Conservation (phyloP, 2,888 invertebrate genomes). For the Diarsia brunnea region DNA sequence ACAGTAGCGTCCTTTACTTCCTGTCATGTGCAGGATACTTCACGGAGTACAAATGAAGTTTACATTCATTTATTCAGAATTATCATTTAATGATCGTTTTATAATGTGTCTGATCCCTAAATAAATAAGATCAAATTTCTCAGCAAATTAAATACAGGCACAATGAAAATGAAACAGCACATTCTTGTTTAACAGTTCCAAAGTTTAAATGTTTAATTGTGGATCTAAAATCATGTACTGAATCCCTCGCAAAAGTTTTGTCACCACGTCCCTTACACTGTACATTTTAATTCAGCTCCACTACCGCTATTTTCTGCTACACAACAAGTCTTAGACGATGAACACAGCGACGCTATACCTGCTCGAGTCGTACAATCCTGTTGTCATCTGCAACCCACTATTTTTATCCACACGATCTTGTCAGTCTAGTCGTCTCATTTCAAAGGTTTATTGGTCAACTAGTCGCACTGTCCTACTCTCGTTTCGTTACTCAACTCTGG, state of each 20-base stretch:
- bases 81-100: not conserved
- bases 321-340: slow-evolving; percentile 38
- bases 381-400: slow-evolving; percentile 59
- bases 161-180: not conserved
- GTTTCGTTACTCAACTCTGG: slow-evolving; percentile 52
- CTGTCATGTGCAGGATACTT: not conserved
- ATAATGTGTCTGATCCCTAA: not conserved
- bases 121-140: not conserved
- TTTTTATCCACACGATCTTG: slow-evolving; percentile 55
- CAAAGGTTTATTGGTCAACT: slow-evolving; percentile 65
- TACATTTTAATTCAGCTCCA: not conserved
- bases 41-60: too few relatives aligned
- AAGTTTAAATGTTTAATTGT: too few relatives aligned
- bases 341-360: slow-evolving; percentile 30
- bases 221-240: not conserved
- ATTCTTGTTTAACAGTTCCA: not conserved
- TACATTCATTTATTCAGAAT: too few relatives aligned
- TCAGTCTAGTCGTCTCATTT: slow-evolving; percentile 58
- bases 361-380: slow-evolving; percentile 39
- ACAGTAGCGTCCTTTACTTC: not conserved
- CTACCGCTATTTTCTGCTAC: slow-evolving; percentile 12
- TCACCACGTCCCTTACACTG: not conserved
- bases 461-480: slow-evolving; percentile 53
- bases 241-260: not conserved
- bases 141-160: not conserved